phyloP scores from a whole-genome alignment of 2,797 vertebrate genomes.

The Scleropages formosus region DNA sequence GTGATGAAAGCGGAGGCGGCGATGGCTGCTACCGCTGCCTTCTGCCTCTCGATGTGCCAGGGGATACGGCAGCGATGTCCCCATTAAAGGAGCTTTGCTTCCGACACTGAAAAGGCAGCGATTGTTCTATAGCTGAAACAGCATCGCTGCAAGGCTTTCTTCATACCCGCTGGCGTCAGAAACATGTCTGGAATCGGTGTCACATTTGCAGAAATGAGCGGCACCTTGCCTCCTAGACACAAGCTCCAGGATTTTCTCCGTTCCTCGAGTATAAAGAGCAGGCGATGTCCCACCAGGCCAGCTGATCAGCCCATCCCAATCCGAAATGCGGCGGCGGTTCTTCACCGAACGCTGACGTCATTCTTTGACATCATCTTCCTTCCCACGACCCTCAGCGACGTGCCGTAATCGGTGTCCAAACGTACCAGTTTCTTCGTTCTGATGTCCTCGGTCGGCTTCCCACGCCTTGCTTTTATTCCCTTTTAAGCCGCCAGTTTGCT shows the following conservation, averaged over 20 bases:
- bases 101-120: background rate
- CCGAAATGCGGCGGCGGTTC: background rate
- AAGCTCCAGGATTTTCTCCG: background rate
- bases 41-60: slow-evolving; percentile 9
- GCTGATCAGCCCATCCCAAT: slow-evolving; percentile 5
- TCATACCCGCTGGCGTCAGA: background rate
- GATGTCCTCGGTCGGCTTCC: background rate
- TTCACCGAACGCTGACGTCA: background rate
- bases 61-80: slow-evolving; percentile 6
- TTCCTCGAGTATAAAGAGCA: background rate
- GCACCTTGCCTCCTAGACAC: background rate
- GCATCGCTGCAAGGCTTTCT: background rate
- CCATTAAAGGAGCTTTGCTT: background rate
- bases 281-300: background rate
- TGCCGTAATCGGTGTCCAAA: background rate
- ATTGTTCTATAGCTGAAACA: background rate
- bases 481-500: too few species aligned
- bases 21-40: slow-evolving; percentile 1
- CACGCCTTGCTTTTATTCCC: background rate
- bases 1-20: background rate
- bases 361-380: background rate
- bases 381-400: background rate
- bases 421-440: background rate
- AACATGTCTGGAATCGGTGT: background rate
- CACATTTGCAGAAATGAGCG: background rate